Percentiles rank a stretch among this genome's conserved stretches.
phyloP scores from a whole-genome alignment of 2,797 vertebrate genomes.

The Macropodus opercularis region DNA sequence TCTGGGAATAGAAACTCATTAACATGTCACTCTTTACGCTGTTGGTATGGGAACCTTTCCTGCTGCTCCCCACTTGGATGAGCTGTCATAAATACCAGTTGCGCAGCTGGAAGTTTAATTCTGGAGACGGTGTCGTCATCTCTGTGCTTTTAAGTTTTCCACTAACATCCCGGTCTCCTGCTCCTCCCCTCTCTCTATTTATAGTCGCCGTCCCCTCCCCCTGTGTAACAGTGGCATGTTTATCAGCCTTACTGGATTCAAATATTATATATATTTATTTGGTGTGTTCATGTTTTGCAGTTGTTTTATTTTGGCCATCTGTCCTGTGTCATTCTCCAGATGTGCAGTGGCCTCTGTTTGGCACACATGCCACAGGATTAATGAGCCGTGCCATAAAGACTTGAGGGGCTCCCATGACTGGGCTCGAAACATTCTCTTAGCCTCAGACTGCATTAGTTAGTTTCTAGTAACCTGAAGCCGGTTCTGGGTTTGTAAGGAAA shows the following conservation, averaged over 20 bases:
- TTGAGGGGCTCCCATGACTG: slow-evolving; percentile 55
- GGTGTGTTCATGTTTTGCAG: slow-evolving; percentile 1
- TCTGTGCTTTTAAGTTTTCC: slow-evolving; percentile 41
- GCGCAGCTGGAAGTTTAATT: slow-evolving; percentile 51
- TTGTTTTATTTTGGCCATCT: slow-evolving; percentile 24
- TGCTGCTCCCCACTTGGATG: slow-evolving; percentile 36
- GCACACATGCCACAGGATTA: slow-evolving; percentile 70
- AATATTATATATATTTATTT: too few species aligned
- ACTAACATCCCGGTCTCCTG: not conserved
- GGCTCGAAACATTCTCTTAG: slow-evolving; percentile 53
- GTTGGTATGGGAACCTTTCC: slow-evolving; percentile 27
- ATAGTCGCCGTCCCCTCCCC: not conserved
- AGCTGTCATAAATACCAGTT: slow-evolving; percentile 58
- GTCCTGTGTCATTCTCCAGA: slow-evolving; percentile 68
- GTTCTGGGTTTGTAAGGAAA: slow-evolving; percentile 45
- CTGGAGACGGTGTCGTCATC: slow-evolving; percentile 34
- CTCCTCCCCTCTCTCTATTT: slow-evolving; percentile 18
- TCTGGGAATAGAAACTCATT: slow-evolving; percentile 51
- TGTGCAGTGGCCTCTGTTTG: slow-evolving; percentile 65
- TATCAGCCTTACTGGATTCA: slow-evolving; percentile 4
- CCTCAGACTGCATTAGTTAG: slow-evolving; percentile 41
- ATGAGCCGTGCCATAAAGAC: slow-evolving; percentile 70
- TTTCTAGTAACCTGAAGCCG: slow-evolving; percentile 34
- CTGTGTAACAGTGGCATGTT: slow-evolving; percentile 17
- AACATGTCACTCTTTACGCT: slow-evolving; percentile 52